Percentiles rank a stretch among this genome's conserved stretches.
Conservation (phyloP, 2,888 invertebrate species). For the Drosophila pullipes region DNA sequence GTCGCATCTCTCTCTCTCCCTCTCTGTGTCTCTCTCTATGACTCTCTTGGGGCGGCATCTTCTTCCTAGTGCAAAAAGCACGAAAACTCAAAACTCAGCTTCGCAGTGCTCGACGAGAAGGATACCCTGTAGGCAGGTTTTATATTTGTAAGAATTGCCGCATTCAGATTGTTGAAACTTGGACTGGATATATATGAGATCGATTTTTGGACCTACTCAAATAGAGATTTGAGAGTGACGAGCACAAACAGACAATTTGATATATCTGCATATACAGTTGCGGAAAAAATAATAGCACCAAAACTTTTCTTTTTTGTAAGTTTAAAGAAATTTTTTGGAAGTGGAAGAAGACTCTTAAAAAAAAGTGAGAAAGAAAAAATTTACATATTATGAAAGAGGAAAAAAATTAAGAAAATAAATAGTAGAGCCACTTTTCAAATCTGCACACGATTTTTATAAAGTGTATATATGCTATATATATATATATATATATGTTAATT, state of each 20-base stretch:
- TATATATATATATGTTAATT: not conserved
- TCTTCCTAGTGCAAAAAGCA: slow-evolving; percentile 68
- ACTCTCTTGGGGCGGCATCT: slow-evolving; percentile 26
- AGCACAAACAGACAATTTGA: not conserved
- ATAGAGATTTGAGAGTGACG: no score
- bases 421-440: not conserved
- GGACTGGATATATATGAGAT: not conserved
- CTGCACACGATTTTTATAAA: not conserved
- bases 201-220: not conserved
- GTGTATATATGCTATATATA: not conserved
- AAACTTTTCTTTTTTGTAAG: not conserved
- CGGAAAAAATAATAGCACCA: not conserved
- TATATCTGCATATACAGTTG: not conserved
- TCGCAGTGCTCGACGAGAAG: slow-evolving; percentile 1
- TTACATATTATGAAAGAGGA: not conserved
- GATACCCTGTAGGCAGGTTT: slow-evolving; percentile 13
- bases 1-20: slow-evolving; percentile 20
- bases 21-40: slow-evolving; percentile 3
- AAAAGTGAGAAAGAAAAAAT: not conserved
- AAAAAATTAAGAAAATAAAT: not conserved
- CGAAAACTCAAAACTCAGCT: slow-evolving; percentile 7
- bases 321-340: not conserved
- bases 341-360: not conserved
- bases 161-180: not conserved
- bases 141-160: not conserved